Evolutionary conservation across 2,113 vertebrate genomes (phyloP).

Genomic region (Oxyura jamaicensis): DNA sequence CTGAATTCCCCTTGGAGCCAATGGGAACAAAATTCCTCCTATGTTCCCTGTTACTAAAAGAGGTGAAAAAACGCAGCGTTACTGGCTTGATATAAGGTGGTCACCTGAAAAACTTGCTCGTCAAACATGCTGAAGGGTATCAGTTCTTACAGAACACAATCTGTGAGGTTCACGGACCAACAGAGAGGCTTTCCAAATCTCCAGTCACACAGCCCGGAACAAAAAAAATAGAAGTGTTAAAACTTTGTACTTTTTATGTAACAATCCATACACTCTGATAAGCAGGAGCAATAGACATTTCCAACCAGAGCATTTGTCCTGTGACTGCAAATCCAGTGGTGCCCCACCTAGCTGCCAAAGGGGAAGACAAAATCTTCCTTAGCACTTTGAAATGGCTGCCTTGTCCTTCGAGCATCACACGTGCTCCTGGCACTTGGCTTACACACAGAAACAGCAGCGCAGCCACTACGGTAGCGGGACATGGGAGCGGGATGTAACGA

Average conservation of each 20-base stretch:
- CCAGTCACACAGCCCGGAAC: too few relatives aligned
- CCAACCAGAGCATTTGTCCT: background rate
- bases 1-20: background rate
- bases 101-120: too few relatives aligned
- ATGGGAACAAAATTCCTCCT: background rate
- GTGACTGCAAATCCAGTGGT: background rate
- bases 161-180: too few relatives aligned
- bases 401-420: background rate
- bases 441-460: background rate
- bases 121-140: too few relatives aligned
- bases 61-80: too few relatives aligned
- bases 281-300: background rate
- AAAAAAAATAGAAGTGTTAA: too few relatives aligned
- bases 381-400: background rate
- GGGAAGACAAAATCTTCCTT: background rate
- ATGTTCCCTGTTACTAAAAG: too few relatives aligned
- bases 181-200: too few relatives aligned
- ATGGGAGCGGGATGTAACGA: rapidly evolving
- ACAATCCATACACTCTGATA: too few relatives aligned
- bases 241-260: too few relatives aligned
- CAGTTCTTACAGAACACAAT: too few relatives aligned
- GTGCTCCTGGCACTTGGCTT: background rate
- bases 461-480: background rate
- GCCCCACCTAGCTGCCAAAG: background rate
- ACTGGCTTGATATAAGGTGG: too few relatives aligned